Base-by-base conservation (phyloP, 2,797 vertebrate species). In the Agapornis canus region DNA sequence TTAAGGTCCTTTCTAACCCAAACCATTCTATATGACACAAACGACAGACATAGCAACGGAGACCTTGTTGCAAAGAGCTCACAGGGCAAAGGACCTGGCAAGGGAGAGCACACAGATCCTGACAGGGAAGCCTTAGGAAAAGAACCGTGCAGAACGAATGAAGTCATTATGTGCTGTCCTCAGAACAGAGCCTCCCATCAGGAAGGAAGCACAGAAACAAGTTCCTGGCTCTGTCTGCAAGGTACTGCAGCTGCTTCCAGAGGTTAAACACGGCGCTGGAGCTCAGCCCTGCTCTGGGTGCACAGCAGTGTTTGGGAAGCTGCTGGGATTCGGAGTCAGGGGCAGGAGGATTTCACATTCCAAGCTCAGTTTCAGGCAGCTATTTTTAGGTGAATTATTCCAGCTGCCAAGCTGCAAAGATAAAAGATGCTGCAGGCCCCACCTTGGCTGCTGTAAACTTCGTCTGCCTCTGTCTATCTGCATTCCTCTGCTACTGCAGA, bases 321-420 rank as follows among this genome's bases (percentile, higher is more conserved):
- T 35, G 54, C 39, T 65, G 72, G 78, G 39, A 75, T 49, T 73
- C 37, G 54, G 49, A 47, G 52, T 76, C 52, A 3, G n/a, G 60
- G 82, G 66, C 73, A 84, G 64, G 75, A 79, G 49, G 69, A 79
- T 90, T 95, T 90, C 72, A 57, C 70, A 86, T 94, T 92, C 86
- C 66, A 73, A 93, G 60, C 84, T 64, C 78, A 79, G 73, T 66
- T 80, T 73, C 92, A 80, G 56, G 48, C 45, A 69, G 86, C 84
- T 93, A 92, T 95, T 96, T 97, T 95, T 94, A 94, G 94, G 84
- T 75, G 57, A 85, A 87, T 93, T 83, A 85, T 95, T 87, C 90
- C 61, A 65, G 31, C 75, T 89, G 94, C 82, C 86, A 89, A 81
- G 72, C 91, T 89, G 66, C 39, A 84, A 91, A 85, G 83, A 93